A percentile compares a stretch with the other conserved stretches of the same genome.
Evolutionary conservation across 2,797 vertebrate species (phyloP).

Genomic region (Spinus olivaceus): DNA sequence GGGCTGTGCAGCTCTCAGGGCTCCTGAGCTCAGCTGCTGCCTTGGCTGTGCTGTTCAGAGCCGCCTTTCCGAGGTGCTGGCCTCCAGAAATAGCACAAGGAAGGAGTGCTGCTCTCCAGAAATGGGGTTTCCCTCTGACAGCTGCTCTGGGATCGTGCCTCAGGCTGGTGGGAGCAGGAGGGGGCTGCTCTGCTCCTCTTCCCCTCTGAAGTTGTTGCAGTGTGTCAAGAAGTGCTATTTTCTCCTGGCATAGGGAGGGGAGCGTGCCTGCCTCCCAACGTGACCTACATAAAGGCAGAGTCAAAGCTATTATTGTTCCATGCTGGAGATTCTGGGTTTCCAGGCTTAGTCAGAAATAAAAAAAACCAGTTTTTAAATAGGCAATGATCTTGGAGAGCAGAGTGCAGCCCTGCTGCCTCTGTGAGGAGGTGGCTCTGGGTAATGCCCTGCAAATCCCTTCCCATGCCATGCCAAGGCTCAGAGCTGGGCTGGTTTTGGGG

Average conservation of each 20-base stretch:
- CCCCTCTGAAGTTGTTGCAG: background rate
- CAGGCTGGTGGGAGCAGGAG: background rate
- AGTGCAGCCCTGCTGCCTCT: background rate
- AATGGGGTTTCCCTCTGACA: background rate
- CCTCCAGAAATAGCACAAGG: background rate
- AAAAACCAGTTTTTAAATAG: background rate
- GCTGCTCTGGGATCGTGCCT: background rate
- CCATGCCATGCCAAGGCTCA: background rate
- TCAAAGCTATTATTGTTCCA: background rate
- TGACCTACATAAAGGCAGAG: background rate
- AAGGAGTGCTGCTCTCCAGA: background rate
- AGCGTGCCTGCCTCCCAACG: background rate
- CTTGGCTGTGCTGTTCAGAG: background rate
- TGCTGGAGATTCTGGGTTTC: background rate
- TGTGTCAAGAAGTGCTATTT: background rate
- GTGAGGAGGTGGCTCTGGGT: fast-evolving
- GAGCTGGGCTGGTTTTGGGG: background rate
- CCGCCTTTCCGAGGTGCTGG: background rate
- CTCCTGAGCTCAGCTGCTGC: background rate
- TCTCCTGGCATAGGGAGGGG: fast-evolving
- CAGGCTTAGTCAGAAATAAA: background rate
- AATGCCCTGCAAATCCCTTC: background rate
- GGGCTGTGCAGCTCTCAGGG: too few species aligned
- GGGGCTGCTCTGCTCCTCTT: fast-evolving
- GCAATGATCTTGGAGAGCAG: background rate